A percentile compares a stretch with the other conserved stretches of the same genome.
These are phyloP conservation scores for Leucoraja erinaceus DNA, from an alignment of 2,113 vertebrate species.

Conservation along the genomic window DNA sequence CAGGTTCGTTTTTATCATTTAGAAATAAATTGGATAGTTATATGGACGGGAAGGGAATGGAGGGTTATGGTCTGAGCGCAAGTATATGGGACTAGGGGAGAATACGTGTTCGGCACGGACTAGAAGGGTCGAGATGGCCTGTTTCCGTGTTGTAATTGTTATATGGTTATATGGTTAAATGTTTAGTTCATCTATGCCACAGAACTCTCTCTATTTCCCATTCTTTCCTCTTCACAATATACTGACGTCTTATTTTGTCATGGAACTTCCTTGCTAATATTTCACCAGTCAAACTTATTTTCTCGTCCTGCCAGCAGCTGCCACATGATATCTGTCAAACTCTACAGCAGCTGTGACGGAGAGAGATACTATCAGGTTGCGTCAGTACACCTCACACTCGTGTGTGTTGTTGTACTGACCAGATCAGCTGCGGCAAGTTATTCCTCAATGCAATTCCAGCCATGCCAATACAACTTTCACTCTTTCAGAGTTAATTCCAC, in stretches of 20 bases:
- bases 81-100: too few relatives aligned
- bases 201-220: not conserved
- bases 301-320: not conserved
- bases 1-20: too few relatives aligned
- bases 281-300: not conserved
- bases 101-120: too few relatives aligned
- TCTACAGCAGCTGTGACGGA: not conserved
- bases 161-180: too few relatives aligned
- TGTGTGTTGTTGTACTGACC: not conserved
- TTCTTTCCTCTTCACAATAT: not conserved
- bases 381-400: not conserved
- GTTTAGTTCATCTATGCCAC: not conserved
- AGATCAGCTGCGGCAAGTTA: not conserved
- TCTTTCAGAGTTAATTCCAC: slow-evolving; percentile 12
- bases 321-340: not conserved
- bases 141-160: too few relatives aligned
- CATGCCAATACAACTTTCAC: not conserved
- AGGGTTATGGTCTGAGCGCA: too few relatives aligned
- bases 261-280: not conserved
- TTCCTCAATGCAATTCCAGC: not conserved
- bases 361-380: not conserved
- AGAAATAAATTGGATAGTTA: too few relatives aligned
- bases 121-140: too few relatives aligned
- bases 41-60: too few relatives aligned
- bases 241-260: not conserved